Evolutionary conservation across 2,797 vertebrate species (phyloP).

Genomic region (Scolopax rusticola): DNA sequence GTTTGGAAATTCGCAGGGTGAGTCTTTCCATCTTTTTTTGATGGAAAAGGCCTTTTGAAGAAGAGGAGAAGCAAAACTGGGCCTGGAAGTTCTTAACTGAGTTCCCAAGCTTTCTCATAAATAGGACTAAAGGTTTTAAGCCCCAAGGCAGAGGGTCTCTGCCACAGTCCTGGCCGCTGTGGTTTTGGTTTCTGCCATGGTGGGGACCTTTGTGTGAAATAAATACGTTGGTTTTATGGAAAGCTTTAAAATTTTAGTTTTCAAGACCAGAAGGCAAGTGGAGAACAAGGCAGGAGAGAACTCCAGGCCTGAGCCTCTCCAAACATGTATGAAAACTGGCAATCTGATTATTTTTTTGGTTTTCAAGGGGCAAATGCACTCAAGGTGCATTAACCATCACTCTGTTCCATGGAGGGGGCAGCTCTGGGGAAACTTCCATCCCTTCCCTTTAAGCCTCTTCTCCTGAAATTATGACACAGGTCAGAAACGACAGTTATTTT

Average conservation of each 20-base stretch:
- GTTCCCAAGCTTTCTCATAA: background rate
- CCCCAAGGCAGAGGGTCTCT: background rate
- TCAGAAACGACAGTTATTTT: background rate
- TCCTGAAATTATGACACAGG: background rate
- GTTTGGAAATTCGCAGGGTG: background rate
- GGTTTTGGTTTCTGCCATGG: background rate
- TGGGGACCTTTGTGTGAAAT: background rate
- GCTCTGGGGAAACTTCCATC: background rate
- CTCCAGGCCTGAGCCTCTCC: background rate
- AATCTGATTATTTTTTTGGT: background rate
- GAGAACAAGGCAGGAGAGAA: background rate
- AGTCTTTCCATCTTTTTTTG: no score
- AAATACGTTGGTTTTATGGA: background rate
- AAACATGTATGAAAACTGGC: fast-evolving
- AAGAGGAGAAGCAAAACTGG: background rate
- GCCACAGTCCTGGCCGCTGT: background rate
- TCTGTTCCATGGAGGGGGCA: fast-evolving
- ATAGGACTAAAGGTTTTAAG: background rate
- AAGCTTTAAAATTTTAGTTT: background rate
- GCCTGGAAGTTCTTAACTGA: background rate
- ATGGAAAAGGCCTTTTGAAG: background rate
- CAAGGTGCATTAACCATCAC: background rate
- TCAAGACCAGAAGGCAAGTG: background rate
- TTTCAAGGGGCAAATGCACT: background rate
- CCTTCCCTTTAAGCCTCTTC: background rate